Conservation (phyloP, 2,797 vertebrate genomes). For the Coreius guichenoti region DNA sequence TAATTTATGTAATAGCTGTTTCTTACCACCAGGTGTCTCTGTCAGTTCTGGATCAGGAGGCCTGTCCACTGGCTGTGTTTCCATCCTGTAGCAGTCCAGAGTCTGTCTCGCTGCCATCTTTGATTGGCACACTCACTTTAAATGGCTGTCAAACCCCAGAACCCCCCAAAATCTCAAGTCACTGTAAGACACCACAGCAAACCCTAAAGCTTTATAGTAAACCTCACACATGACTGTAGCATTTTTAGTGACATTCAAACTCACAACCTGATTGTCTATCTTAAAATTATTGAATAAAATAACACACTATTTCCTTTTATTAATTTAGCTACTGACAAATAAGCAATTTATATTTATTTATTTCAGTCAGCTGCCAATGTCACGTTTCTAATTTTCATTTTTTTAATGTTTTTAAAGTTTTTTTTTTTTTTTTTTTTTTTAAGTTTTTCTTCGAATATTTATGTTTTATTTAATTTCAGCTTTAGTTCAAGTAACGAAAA, state of each 20-base stretch:
- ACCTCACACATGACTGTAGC: not conserved
- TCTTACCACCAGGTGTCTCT: conserved; percentile 79
- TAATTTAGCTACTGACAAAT: not conserved
- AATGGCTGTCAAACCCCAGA: conserved; percentile 82
- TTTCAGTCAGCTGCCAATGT: not conserved
- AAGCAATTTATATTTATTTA: not conserved
- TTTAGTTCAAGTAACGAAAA: not conserved
- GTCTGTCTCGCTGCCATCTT: conserved; percentile 70
- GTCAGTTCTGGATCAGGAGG: conserved; percentile 75
- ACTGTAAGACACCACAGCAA: conserved; percentile 66
- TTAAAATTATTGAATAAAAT: not conserved
- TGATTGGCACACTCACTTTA: conserved; percentile 81
- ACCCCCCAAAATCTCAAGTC: conserved; percentile 70
- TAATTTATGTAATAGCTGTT: conserved; percentile 11
- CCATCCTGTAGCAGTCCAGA: conserved; percentile 80
- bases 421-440: no score
- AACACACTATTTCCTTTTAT: not conserved
- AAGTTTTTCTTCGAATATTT: not conserved
- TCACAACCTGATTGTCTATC: not conserved
- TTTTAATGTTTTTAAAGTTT: no score
- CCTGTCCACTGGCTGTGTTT: conserved; percentile 68
- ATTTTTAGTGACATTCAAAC: not conserved
- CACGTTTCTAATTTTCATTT: not conserved
- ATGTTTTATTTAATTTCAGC: not conserved
- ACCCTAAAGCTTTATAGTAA: not conserved